A percentile compares a stretch with the other conserved stretches of the same genome.
Conservation (phyloP, 2,888 invertebrate genomes). For the Strigamia transsilvanica region DNA sequence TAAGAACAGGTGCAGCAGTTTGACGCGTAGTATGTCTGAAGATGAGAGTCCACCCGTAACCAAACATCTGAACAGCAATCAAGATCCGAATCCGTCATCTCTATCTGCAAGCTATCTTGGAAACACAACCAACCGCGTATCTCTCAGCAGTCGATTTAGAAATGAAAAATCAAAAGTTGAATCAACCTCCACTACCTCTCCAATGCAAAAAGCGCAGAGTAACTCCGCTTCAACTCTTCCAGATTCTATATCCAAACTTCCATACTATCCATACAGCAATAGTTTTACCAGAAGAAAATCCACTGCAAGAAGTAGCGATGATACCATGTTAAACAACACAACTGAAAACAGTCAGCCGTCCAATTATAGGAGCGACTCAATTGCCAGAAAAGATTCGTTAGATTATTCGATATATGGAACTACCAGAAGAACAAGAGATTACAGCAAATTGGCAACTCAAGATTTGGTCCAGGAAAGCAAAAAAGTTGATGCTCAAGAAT, state of each 20-base stretch:
- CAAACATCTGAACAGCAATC: background rate
- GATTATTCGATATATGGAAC: background rate
- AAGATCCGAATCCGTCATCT: background rate
- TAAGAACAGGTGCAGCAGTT: background rate
- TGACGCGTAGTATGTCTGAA: background rate
- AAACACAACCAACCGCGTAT: background rate
- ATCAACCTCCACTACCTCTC: background rate
- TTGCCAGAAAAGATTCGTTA: background rate
- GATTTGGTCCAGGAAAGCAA: background rate
- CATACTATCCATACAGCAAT: background rate
- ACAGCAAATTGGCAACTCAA: background rate
- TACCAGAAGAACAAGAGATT: background rate
- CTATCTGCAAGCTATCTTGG: background rate
- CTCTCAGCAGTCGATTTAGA: background rate
- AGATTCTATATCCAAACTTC: background rate
- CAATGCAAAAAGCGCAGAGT: background rate
- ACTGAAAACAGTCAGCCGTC: background rate
- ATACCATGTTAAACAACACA: background rate
- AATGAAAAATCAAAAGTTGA: conserved; percentile 11
- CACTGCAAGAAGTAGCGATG: background rate
- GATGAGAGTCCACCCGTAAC: background rate
- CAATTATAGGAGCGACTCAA: background rate
- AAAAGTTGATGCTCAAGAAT: background rate
- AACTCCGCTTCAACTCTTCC: background rate
- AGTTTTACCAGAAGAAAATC: background rate